phyloP scores from a whole-genome alignment of 2,888 invertebrate genomes.

The Blastobasis lacticolella region DNA sequence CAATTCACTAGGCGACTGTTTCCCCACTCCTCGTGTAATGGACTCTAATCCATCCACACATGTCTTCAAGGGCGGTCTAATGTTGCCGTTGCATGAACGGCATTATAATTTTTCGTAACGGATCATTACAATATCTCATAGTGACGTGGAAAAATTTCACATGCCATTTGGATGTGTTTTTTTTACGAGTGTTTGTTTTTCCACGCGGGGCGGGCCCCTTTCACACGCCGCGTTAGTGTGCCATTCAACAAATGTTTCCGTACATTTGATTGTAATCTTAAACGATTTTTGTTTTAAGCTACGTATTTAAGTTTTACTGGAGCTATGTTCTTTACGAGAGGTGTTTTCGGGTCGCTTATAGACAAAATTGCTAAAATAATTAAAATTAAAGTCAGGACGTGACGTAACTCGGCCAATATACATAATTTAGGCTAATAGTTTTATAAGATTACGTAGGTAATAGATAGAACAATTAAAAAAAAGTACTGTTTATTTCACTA shows the following conservation, averaged over 20 bases:
- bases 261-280: conserved; percentile 43
- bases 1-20: conserved; percentile 61
- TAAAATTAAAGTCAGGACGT: too few relatives aligned
- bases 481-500: too few relatives aligned
- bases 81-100: conserved; percentile 59
- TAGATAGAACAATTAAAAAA: too few relatives aligned
- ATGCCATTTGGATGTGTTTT: conserved; percentile 68
- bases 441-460: too few relatives aligned
- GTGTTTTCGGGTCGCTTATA: too few relatives aligned
- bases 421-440: too few relatives aligned
- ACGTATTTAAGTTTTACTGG: too few relatives aligned
- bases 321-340: too few relatives aligned
- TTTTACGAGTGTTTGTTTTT: conserved; percentile 70
- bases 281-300: neutral
- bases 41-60: conserved; percentile 56
- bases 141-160: conserved; percentile 72
- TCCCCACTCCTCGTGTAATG: conserved; percentile 57
- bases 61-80: conserved; percentile 58
- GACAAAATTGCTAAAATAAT: too few relatives aligned
- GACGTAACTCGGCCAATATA: too few relatives aligned
- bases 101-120: conserved; percentile 68
- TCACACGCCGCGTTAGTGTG: conserved; percentile 47
- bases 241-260: conserved; percentile 39
- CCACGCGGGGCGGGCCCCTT: conserved; percentile 54
- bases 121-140: conserved; percentile 70